Percentiles rank a stretch among this genome's conserved stretches.
phyloP scores from a whole-genome alignment of 2,888 invertebrate genomes.

The Lasioglossum oenotherae region DNA sequence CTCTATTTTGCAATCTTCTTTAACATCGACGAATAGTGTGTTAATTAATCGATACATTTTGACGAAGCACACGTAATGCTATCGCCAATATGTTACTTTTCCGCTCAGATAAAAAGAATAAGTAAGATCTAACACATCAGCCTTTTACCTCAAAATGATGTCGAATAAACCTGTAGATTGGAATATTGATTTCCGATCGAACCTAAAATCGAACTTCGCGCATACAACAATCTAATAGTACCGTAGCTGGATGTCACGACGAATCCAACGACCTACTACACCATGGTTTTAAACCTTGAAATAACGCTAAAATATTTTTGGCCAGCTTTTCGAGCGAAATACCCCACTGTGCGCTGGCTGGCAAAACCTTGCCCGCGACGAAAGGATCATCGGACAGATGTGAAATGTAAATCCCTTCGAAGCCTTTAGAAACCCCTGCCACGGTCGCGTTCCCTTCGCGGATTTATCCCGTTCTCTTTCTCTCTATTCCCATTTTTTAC shows the following conservation, averaged over 20 bases:
- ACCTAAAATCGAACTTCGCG: too few species aligned
- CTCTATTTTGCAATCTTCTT: too few species aligned
- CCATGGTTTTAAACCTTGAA: neutral
- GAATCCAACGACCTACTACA: neutral
- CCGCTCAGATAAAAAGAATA: too few species aligned
- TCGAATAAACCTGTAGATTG: too few species aligned
- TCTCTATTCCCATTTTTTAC: neutral
- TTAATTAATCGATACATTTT: too few species aligned
- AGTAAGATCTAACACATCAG: too few species aligned
- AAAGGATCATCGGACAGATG: constrained; percentile 36
- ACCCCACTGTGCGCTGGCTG: neutral
- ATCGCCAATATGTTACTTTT: too few species aligned
- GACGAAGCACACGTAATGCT: too few species aligned
- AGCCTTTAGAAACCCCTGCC: constrained; percentile 11
- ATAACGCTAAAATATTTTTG: neutral
- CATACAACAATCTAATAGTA: neutral
- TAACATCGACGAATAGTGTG: too few species aligned
- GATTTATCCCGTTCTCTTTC: constrained; percentile 13
- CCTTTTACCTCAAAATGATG: too few species aligned
- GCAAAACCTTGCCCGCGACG: neutral
- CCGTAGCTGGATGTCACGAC: neutral
- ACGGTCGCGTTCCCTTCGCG: neutral
- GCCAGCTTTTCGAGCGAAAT: neutral
- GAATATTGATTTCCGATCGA: too few species aligned
- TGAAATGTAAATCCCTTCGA: constrained; percentile 40